phyloP scores from a whole-genome alignment of 2,113 vertebrate genomes.

The Perca schrenkii region DNA sequence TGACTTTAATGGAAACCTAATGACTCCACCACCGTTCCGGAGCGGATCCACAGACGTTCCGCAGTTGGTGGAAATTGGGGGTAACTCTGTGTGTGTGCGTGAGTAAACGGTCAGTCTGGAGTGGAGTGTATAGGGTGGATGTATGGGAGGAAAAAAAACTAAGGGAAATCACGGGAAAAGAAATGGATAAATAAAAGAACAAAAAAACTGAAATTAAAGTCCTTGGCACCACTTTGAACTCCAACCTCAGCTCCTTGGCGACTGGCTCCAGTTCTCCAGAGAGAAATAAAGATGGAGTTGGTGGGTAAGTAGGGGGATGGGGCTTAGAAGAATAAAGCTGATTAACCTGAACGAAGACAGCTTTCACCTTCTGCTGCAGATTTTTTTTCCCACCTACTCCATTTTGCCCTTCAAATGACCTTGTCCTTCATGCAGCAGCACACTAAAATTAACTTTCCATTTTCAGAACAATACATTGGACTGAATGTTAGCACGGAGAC shows the following conservation, averaged over 20 bases:
- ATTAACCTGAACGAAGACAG: constrained; percentile 55
- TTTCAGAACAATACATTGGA: constrained; percentile 62
- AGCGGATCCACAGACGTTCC: no score
- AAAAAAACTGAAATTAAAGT: background rate
- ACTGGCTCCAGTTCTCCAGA: constrained; percentile 14
- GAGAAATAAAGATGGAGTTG: constrained; percentile 26
- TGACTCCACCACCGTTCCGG: no score
- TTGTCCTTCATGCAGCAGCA: constrained; percentile 52
- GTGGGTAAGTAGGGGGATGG: constrained; percentile 24
- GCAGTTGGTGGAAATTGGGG: no score
- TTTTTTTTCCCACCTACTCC: constrained; percentile 27
- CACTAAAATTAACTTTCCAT: constrained; percentile 61
- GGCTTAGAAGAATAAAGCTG: constrained; percentile 50
- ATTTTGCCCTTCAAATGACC: constrained; percentile 58
- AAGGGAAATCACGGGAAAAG: no score
- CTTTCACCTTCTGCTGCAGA: constrained; percentile 24
- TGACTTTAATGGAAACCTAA: no score
- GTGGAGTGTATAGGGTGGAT: no score
- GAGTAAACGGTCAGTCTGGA: no score
- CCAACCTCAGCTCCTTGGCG: constrained; percentile 25
- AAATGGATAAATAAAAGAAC: no score
- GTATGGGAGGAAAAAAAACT: no score
- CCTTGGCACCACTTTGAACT: constrained; percentile 42
- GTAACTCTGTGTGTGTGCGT: background rate
- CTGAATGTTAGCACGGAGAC: constrained; percentile 47